Evolutionary conservation across 2,888 invertebrate species (phyloP).

Genomic region (Melanargia galathea): DNA sequence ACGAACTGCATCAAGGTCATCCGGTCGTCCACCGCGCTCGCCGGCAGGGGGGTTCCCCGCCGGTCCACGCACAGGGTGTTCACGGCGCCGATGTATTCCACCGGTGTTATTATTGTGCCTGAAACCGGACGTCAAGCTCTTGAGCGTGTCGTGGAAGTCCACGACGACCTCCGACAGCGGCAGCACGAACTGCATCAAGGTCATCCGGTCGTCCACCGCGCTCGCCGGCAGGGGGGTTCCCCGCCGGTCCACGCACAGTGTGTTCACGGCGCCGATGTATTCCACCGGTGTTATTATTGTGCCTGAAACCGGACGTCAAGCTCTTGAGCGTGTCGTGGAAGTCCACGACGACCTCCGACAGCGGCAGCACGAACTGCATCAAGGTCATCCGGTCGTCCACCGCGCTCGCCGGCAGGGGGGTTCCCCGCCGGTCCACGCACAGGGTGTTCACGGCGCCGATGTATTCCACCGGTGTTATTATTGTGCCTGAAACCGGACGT

Average conservation of each 20-base stretch:
- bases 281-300: conserved; percentile 94
- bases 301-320: conserved; percentile 83
- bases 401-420: conserved; percentile 85
- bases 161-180: conserved; percentile 96
- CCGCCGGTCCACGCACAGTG: conserved; percentile 88
- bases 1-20: conserved; percentile 91
- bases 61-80: conserved; percentile 88
- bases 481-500: conserved; percentile 86
- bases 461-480: conserved; percentile 92
- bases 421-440: conserved; percentile 87
- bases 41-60: conserved; percentile 84
- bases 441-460: conserved; percentile 86
- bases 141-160: conserved; percentile 96
- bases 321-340: conserved; percentile 97
- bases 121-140: conserved; percentile 85
- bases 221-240: conserved; percentile 84
- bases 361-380: conserved; percentile 91
- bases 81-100: conserved; percentile 86
- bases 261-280: conserved; percentile 86
- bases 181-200: conserved; percentile 91
- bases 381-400: conserved; percentile 92
- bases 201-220: conserved; percentile 91
- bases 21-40: conserved; percentile 90
- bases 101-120: conserved; percentile 95
- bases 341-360: conserved; percentile 96